These are phyloP conservation scores for Asbolus verrucosus DNA, from an alignment of 1,140 invertebrate species.

Conservation along the genomic window DNA sequence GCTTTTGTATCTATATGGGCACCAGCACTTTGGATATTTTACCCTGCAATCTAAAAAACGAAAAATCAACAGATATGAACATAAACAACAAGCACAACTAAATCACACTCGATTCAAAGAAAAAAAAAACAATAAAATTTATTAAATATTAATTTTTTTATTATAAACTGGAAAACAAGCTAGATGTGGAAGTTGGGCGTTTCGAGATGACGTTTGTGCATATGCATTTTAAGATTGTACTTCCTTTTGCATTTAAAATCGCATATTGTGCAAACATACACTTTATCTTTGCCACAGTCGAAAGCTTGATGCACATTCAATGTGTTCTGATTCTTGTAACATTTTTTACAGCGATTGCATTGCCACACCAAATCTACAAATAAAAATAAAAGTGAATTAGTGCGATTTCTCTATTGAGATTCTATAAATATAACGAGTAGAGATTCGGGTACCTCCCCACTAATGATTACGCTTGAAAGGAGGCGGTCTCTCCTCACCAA, in stretches of 20 bases:
- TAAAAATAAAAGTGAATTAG: slow-evolving; percentile 4
- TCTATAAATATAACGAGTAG: too few species aligned
- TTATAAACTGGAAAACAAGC: not conserved
- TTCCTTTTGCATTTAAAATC: slow-evolving; percentile 53
- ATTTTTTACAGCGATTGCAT: slow-evolving; percentile 43
- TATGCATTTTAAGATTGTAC: slow-evolving; percentile 44
- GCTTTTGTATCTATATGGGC: too few species aligned
- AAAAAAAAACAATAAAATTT: too few species aligned
- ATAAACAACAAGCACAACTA: not conserved
- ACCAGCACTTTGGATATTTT: too few species aligned
- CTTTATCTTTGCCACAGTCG: slow-evolving; percentile 67
- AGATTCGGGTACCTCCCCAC: too few species aligned
- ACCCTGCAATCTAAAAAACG: too few species aligned
- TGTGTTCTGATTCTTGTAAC: slow-evolving; percentile 65
- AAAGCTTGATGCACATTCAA: slow-evolving; percentile 66
- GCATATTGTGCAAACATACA: slow-evolving; percentile 66
- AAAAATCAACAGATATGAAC: too few species aligned
- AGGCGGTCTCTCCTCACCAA: too few species aligned
- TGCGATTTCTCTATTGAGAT: too few species aligned
- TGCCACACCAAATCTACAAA: slow-evolving; percentile 33
- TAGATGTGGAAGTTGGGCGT: not conserved
- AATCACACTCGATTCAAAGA: too few species aligned
- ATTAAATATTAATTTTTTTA: too few species aligned
- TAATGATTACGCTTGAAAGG: too few species aligned
- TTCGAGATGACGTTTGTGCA: slow-evolving; percentile 20